phyloP scores from a whole-genome alignment of 1,140 invertebrate species.

The Calliphora vicina region DNA sequence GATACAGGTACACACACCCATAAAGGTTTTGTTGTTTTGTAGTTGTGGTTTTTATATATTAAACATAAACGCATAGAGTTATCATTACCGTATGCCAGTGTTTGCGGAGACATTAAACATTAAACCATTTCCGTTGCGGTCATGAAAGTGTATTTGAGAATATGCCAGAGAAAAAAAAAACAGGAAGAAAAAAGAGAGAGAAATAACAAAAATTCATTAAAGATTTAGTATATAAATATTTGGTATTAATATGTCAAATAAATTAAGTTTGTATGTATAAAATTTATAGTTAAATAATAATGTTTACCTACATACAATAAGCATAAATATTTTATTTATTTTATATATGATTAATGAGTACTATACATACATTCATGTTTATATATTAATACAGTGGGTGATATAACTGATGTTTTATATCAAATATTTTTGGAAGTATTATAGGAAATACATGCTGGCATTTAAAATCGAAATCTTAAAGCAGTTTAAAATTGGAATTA shows the following conservation, averaged over 20 bases:
- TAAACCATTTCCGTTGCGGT: constrained; percentile 12
- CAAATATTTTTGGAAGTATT: no score
- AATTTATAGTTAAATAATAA: background rate
- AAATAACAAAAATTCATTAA: background rate
- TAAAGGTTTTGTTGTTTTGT: background rate
- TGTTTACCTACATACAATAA: background rate
- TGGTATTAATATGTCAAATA: background rate
- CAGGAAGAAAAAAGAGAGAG: background rate
- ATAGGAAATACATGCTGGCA: no score
- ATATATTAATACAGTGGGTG: no score
- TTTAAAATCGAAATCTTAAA: no score
- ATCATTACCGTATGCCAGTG: background rate
- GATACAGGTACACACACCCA: background rate
- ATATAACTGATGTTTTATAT: no score
- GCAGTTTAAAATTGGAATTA: no score
- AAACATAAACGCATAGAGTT: background rate
- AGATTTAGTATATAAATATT: background rate
- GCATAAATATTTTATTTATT: no score
- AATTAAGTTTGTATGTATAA: background rate
- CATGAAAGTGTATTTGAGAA: background rate
- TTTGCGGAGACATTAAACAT: background rate
- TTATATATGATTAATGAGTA: no score
- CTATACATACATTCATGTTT: no score
- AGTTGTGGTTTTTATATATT: background rate
- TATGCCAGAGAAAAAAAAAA: background rate